Conservation (phyloP, 2,888 invertebrate genomes). For the Synergus umbraculus region DNA sequence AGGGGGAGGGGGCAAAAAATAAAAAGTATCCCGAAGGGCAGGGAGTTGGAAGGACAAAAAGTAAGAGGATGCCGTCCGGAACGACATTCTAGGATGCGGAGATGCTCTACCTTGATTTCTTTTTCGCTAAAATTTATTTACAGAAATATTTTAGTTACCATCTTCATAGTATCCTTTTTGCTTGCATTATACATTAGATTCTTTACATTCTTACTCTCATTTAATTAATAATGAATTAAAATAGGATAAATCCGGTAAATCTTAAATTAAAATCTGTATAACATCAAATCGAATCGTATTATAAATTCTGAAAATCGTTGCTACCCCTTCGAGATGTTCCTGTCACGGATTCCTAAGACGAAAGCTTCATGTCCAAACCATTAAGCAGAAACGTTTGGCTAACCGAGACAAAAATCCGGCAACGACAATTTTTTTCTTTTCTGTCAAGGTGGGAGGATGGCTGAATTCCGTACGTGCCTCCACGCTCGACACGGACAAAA, state of each 20-base stretch:
- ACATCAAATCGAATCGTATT: not conserved
- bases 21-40: conserved; percentile 12
- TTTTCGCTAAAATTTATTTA: conserved; percentile 72
- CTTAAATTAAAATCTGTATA: not conserved
- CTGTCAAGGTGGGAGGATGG: conserved; percentile 46
- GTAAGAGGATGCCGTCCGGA: conserved; percentile 61
- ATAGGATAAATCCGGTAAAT: not conserved
- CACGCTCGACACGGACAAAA: conserved; percentile 70
- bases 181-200: too few species aligned
- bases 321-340: not conserved
- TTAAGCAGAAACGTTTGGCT: conserved; percentile 76
- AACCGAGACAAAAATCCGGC: conserved; percentile 76
- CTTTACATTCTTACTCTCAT: not conserved
- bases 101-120: conserved; percentile 58
- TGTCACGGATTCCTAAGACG: conserved; percentile 13
- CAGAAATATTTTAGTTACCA: conserved; percentile 64
- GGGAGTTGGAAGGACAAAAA: conserved; percentile 61
- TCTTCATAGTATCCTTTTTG: conserved; percentile 13
- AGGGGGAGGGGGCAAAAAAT: conserved; percentile 46
- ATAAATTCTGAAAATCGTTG: not conserved
- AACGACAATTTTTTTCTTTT: conserved; percentile 69
- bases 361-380: conserved; percentile 69
- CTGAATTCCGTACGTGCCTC: conserved; percentile 68
- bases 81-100: conserved; percentile 56
- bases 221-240: not conserved